Base-by-base conservation (phyloP, 2,113 vertebrate species). In the Clarias macrocephalus region DNA sequence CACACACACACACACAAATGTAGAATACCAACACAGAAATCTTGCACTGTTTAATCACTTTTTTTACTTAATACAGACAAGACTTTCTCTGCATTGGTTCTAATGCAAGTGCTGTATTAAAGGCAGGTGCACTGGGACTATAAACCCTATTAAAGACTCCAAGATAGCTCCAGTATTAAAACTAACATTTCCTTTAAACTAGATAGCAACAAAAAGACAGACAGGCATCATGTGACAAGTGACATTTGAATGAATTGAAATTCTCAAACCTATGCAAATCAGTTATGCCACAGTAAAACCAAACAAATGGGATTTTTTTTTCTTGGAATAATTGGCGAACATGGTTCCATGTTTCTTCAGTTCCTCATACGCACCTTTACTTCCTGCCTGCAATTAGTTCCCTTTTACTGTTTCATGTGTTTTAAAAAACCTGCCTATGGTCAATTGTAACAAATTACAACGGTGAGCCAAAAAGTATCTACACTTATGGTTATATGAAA, bases 1-100 rank as follows among this genome's bases (percentile, higher is more conserved):
- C 25, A 93, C 92, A 89, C 57, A 89, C 48, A 28, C 42, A 73
- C 57, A 89, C 62, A 80, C 25, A 6, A 62, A 19, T 57, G 23
- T 42, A 37, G 72, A 30, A 76, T 33, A 60, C 62, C 56, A 62
- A 56, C 68, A 82, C 19, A 59, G 80, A 83, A 63, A 85, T 86
- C 82, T 54, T 28, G 18, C 42, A 75, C 2, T 9, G 2, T 72
- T 21, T 10, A 37, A 37, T 1, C 8, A 2, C 18, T 70, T 19
- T 73, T 70, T 19, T 73, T 12, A 23, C 10, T 23, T 23, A 19
- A 33, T 19, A 73, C 37, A 42, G 37, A 48, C 37, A 12, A 42
- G 37, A 21, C 42, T 52, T 21, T 23, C 42, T 12, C 21, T 75
- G 23, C 5, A 52, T 15, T 76, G 11, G 52, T 15, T 52, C 21